phyloP scores from a whole-genome alignment of 2,888 invertebrate species.

The Tipula vernalis region DNA sequence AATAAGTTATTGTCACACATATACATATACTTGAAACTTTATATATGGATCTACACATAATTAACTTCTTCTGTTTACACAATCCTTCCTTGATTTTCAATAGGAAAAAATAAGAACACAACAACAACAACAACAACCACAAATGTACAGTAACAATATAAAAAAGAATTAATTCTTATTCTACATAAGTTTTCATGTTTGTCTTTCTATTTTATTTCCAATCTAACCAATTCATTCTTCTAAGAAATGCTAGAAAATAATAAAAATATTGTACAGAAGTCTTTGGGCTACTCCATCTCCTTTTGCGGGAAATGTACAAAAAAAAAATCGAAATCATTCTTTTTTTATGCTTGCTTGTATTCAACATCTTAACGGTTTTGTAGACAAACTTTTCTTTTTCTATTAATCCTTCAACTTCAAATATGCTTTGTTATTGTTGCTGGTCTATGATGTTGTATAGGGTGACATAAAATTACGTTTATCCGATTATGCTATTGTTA shows the following conservation, averaged over 20 bases:
- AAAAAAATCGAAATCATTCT: neutral
- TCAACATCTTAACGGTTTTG: neutral
- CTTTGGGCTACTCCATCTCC: neutral
- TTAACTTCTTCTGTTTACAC: neutral
- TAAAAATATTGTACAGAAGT: neutral
- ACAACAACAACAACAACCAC: neutral
- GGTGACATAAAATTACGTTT: neutral
- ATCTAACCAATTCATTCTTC: neutral
- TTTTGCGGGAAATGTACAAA: neutral
- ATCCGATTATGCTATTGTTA: neutral
- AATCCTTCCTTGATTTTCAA: neutral
- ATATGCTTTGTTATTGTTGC: neutral
- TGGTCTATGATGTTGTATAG: neutral
- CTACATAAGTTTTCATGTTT: neutral
- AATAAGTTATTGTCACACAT: neutral
- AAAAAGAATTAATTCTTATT: neutral
- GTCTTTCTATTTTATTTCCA: neutral
- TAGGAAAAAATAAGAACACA: neutral
- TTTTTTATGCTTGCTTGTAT: neutral
- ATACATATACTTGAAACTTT: neutral
- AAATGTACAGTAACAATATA: neutral
- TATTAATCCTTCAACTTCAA: neutral
- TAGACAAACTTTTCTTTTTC: neutral
- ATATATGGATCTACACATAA: neutral
- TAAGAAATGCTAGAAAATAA: neutral